phyloP scores from a whole-genome alignment of 2,888 invertebrate genomes.

The Lomographa bimaculata region DNA sequence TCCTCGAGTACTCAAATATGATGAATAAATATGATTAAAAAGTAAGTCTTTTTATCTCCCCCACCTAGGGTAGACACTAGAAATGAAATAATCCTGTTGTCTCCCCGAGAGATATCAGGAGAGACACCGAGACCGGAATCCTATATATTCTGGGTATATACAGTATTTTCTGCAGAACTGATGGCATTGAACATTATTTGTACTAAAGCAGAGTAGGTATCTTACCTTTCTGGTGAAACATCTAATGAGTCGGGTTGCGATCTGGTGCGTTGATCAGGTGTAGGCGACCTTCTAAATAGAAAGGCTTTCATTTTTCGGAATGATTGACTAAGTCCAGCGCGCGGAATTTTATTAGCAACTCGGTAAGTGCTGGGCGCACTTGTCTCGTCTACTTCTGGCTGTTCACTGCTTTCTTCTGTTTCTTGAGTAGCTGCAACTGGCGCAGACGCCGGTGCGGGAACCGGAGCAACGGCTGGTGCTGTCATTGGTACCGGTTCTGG shows the following conservation, averaged over 20 bases:
- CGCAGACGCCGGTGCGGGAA: slow-evolving; percentile 16
- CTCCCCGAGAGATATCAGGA: no score
- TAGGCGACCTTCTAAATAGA: slow-evolving; percentile 44
- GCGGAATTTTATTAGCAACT: slow-evolving; percentile 48
- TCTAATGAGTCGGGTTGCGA: slow-evolving; percentile 49
- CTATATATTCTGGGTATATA: no score
- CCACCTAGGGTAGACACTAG: no score
- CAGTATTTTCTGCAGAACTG: no score
- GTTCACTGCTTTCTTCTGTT: slow-evolving; percentile 21
- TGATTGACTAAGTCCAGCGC: slow-evolving; percentile 56
- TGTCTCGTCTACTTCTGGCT: slow-evolving; percentile 23
- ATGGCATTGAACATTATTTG: no score
- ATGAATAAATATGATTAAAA: no score
- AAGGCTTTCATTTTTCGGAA: slow-evolving; percentile 56
- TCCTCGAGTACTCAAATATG: no score
- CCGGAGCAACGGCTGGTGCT: neutral
- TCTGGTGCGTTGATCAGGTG: slow-evolving; percentile 35
- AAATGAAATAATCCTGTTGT: no score
- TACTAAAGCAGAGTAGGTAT: no score
- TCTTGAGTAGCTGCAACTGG: slow-evolving; percentile 19
- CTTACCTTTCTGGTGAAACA: slow-evolving; percentile 51
- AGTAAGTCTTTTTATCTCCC: no score
- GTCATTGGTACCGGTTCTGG: slow-evolving; percentile 10
- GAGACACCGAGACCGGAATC: no score
- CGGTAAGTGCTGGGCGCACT: slow-evolving; percentile 31